Percentiles rank a stretch among this genome's conserved stretches.
phyloP scores from a whole-genome alignment of 2,113 vertebrate species.

The Girardinichthys multiradiatus region DNA sequence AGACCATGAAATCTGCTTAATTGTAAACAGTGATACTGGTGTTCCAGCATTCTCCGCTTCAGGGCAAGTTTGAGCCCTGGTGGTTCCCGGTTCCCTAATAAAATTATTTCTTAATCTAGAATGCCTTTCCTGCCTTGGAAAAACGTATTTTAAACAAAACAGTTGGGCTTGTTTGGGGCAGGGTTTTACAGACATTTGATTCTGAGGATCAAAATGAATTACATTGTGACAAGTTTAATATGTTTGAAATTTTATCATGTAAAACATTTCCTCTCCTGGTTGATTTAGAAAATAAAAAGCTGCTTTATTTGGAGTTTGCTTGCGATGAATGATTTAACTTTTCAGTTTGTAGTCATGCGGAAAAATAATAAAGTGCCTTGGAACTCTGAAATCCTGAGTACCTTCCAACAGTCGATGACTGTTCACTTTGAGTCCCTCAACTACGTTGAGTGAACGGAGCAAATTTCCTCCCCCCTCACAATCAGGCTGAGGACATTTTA shows the following conservation, averaged over 20 bases:
- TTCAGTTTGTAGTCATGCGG: background rate
- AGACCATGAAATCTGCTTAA: background rate
- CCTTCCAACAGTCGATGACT: background rate
- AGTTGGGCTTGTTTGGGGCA: background rate
- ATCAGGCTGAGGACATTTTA: slow-evolving; percentile 43
- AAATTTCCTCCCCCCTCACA: slow-evolving; percentile 36
- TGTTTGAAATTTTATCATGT: background rate
- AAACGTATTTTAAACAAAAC: no score
- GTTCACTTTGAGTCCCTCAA: slow-evolving; percentile 21
- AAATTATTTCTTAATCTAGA: no score
- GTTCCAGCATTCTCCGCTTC: no score
- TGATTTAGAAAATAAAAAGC: background rate
- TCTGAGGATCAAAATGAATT: background rate
- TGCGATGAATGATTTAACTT: background rate
- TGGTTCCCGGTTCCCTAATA: no score
- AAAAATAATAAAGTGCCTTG: background rate
- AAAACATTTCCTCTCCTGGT: background rate
- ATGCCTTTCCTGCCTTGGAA: no score
- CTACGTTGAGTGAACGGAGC: slow-evolving; percentile 45
- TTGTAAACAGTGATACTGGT: no score
- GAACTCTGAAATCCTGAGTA: background rate
- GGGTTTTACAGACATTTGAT: background rate
- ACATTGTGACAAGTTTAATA: background rate
- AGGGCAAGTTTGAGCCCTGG: no score
- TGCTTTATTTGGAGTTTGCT: background rate